Percentiles rank a stretch among this genome's conserved stretches.
phyloP scores from a whole-genome alignment of 2,797 vertebrate species.

The Alca torda region DNA sequence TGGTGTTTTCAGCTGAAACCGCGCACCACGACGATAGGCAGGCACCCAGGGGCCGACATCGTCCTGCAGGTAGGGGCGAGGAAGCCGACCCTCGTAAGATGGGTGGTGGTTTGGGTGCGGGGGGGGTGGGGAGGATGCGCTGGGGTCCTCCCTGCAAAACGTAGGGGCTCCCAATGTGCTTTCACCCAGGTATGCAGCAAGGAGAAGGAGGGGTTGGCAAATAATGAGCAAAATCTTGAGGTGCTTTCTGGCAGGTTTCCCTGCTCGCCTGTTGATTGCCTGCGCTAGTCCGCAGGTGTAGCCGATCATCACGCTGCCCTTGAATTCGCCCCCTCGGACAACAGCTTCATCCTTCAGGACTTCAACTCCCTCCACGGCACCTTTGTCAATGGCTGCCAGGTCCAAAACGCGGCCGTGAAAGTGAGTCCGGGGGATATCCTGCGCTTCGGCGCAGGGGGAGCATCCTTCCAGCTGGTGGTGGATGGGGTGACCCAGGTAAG shows the following conservation, averaged over 20 bases:
- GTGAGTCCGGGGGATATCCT: constrained; percentile 77
- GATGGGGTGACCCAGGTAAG: constrained; percentile 62
- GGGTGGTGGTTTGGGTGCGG: background rate
- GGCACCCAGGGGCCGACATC: constrained; percentile 75
- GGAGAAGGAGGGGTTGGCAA: background rate
- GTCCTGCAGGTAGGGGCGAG: constrained; percentile 75
- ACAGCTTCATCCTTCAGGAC: constrained; percentile 77
- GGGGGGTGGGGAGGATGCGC: background rate
- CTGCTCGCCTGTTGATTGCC: background rate
- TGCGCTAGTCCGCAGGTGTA: constrained; percentile 72
- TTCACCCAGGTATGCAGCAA: fast-evolving
- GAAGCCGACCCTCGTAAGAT: fast-evolving
- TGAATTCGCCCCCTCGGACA: constrained; percentile 56
- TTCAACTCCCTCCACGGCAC: constrained; percentile 78
- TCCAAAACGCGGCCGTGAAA: constrained; percentile 81
- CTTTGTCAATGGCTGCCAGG: constrained; percentile 81
- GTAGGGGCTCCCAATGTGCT: background rate
- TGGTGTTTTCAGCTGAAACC: constrained; percentile 73
- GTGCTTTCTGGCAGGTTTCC: background rate
- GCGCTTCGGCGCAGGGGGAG: constrained; percentile 71
- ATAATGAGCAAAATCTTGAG: too few species aligned
- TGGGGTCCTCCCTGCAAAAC: background rate
- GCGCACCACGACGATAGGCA: constrained; percentile 71
- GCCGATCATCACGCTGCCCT: constrained; percentile 80
- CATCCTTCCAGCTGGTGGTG: constrained; percentile 71